Conservation (phyloP, 2,113 vertebrate species). For the Oryzias woworae region DNA sequence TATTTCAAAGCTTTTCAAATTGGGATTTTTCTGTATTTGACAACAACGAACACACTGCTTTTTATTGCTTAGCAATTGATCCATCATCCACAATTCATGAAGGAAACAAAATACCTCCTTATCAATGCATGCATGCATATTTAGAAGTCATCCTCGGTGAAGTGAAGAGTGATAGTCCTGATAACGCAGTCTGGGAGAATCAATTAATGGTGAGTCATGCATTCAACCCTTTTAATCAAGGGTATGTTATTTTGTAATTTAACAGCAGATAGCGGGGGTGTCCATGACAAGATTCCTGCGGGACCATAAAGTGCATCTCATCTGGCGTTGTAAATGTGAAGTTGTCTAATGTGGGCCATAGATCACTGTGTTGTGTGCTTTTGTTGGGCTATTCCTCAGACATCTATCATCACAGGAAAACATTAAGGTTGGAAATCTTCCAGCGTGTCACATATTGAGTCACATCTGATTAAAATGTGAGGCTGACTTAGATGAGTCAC, state of each 20-base stretch:
- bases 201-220: conserved; percentile 25
- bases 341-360: conserved; percentile 10
- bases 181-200: conserved; percentile 32
- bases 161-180: conserved; percentile 37
- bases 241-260: conserved; percentile 2
- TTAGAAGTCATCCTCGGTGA: conserved; percentile 29
- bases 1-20: neutral
- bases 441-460: conserved; percentile 37
- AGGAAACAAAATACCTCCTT: conserved; percentile 50
- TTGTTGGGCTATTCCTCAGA: conserved; percentile 11
- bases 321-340: conserved; percentile 5
- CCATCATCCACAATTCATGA: conserved; percentile 37
- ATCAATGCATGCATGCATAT: conserved; percentile 52
- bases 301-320: neutral
- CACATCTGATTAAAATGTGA: conserved; percentile 26
- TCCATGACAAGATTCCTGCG: neutral
- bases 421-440: conserved; percentile 59
- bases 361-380: conserved; percentile 23
- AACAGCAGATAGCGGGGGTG: neutral
- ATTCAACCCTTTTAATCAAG: conserved; percentile 36
- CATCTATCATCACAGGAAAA: conserved; percentile 49
- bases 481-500: conserved; percentile 9
- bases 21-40: conserved; percentile 44
- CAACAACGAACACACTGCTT: neutral
- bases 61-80: conserved; percentile 51